Base-by-base conservation (phyloP, 2,888 invertebrate species). In the Pollenia griseotomentosa region DNA sequence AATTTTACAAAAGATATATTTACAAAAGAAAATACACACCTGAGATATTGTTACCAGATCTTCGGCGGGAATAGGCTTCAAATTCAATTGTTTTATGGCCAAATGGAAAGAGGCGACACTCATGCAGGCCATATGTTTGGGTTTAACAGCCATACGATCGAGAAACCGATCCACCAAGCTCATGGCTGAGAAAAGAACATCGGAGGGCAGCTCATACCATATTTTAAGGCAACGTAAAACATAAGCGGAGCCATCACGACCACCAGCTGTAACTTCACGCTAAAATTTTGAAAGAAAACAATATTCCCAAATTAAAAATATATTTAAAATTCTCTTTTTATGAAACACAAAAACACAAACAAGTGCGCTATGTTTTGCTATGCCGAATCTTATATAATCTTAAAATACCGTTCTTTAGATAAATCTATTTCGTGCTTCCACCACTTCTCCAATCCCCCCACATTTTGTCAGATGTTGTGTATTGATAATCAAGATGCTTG, bases 81-180 rank as follows among this genome's bases (percentile, higher is more conserved):
- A 94, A 87, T 95, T 94, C 85, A 95, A 94, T 83, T 96, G 95
- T 91, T 95, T 94, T 90, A 97, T 96, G 84, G 98, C 97, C 90
- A 98, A 95, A 94, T 97, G 96, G 94, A 98, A 96, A 90, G 97
- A 97, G 86, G 97, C 96, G 51, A 98, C 96, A 16, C 97, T 97
- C 93, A 98, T 96, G 94, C 98, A 98, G 8, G 97, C 97, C 94
- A 98, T 95, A 94, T 97, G 97, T 92, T 97, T 97, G 74, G 96
- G 96, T 90, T 94, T 94, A 90, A 96, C 96, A 94, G 96, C 97
- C 96, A 97, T 97, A 93, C 96, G 96, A 53, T 96, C 96, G 85
- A 97, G 94, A 93, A 97, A 97, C 89, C 97, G 95, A 93, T 97
- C 97, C 92, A 97, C 96, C 90, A 97, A 94, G 93, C 96, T 96